These are phyloP conservation scores for Alcedo atthis DNA, from an alignment of 2,797 vertebrate genomes.

Conservation along the genomic window DNA sequence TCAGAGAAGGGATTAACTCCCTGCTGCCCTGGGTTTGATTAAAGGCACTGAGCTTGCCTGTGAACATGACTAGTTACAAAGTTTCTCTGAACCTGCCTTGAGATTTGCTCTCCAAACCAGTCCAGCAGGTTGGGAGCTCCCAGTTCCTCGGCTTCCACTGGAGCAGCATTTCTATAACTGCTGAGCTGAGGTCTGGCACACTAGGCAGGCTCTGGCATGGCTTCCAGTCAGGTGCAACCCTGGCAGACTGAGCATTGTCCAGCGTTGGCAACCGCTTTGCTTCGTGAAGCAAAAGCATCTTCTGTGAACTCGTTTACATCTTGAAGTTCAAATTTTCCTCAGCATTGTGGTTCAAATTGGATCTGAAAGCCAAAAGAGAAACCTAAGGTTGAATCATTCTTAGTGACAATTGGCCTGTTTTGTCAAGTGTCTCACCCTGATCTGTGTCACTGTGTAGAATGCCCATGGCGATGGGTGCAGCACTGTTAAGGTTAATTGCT, in stretches of 20 bases:
- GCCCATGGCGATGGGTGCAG: neutral
- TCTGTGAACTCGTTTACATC: neutral
- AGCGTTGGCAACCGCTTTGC: neutral
- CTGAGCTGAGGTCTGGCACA: conserved; percentile 18
- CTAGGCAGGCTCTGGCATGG: neutral
- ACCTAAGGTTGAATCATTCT: neutral
- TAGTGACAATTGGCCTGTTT: neutral
- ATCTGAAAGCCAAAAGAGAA: neutral
- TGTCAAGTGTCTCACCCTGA: neutral
- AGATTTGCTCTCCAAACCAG: conserved; percentile 32
- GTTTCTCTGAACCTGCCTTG: conserved; percentile 42
- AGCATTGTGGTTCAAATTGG: neutral
- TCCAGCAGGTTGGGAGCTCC: conserved; percentile 22
- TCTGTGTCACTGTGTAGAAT: neutral
- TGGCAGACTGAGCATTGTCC: neutral
- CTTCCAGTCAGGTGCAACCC: neutral
- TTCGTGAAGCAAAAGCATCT: neutral
- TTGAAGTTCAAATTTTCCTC: neutral
- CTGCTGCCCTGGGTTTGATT: conserved; percentile 60
- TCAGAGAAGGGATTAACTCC: conserved; percentile 79
- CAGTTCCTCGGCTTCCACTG: neutral
- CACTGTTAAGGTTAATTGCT: neutral
- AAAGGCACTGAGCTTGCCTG: conserved; percentile 34
- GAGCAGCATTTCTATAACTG: conserved; percentile 51
- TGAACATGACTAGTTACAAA: conserved; percentile 29